phyloP scores from a whole-genome alignment of 2,888 invertebrate species.

The Pilophorus perplexus region DNA sequence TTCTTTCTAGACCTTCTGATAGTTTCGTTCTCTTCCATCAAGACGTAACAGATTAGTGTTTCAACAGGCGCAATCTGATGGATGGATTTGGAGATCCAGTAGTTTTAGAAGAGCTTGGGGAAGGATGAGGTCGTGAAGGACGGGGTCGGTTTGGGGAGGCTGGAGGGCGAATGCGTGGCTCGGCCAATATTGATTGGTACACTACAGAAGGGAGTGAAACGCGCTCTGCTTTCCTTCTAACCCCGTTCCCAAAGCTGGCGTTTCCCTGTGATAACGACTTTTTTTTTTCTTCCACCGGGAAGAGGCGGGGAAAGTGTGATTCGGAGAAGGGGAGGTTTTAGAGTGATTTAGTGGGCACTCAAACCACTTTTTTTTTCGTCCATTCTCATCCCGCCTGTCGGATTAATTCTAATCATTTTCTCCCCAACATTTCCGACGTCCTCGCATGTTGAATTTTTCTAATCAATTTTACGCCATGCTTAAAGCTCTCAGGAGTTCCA shows the following conservation, averaged over 20 bases:
- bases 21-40: too few relatives aligned
- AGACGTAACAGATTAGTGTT: too few relatives aligned
- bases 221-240: constrained; percentile 7
- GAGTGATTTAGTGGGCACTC: constrained; percentile 14
- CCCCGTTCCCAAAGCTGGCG: constrained; percentile 1
- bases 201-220: not conserved
- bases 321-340: not conserved
- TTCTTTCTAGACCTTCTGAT: too few relatives aligned
- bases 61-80: not conserved
- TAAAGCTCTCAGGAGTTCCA: too few relatives aligned
- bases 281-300: not conserved
- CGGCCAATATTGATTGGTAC: constrained; percentile 32
- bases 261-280: not conserved
- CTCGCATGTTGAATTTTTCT: too few relatives aligned
- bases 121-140: not conserved
- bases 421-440: not conserved
- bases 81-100: constrained; percentile 1
- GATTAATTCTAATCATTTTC: too few relatives aligned
- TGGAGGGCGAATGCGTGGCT: constrained; percentile 34
- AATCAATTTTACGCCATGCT: too few relatives aligned
- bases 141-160: constrained; percentile 4
- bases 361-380: not conserved
- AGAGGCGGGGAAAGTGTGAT: not conserved
- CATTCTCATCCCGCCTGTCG: too few relatives aligned
- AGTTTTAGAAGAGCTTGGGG: constrained; percentile 2